phyloP scores from a whole-genome alignment of 2,113 vertebrate species.

The Ornithorhynchus anatinus region DNA sequence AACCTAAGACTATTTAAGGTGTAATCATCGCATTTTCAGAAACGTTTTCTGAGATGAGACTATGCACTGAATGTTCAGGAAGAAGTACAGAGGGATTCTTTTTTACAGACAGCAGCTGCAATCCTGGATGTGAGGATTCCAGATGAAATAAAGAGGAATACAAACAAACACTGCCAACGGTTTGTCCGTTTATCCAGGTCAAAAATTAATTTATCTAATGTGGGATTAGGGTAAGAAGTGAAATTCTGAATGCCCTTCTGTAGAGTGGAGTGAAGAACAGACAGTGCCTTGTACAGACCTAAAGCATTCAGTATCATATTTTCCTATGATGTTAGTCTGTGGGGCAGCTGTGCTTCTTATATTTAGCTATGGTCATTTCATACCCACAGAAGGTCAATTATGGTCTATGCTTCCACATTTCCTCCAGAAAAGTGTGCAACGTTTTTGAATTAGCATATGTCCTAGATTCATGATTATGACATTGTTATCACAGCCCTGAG shows the following conservation, averaged over 20 bases:
- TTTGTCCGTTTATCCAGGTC: neutral
- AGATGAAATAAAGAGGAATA: rapidly evolving
- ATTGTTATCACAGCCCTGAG: too few species aligned
- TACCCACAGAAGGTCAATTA: constrained; percentile 56
- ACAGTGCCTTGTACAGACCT: neutral
- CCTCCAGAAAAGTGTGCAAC: constrained; percentile 7
- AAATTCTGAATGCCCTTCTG: too few species aligned
- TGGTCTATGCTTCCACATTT: constrained; percentile 42
- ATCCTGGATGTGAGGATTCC: rapidly evolving
- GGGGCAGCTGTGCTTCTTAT: constrained; percentile 50
- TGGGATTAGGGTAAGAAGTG: neutral
- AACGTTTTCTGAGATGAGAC: too few species aligned
- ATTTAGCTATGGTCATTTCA: constrained; percentile 56
- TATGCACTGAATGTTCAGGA: too few species aligned
- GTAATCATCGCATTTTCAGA: too few species aligned
- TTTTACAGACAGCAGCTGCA: neutral
- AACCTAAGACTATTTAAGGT: too few species aligned
- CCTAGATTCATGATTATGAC: too few species aligned
- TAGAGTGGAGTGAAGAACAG: too few species aligned
- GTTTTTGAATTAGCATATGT: too few species aligned
- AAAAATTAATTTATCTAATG: neutral
- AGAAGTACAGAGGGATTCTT: neutral
- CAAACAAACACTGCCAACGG: rapidly evolving
- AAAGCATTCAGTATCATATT: neutral
- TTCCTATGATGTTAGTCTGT: constrained; percentile 13